Evolutionary conservation across 2,113 vertebrate species (phyloP).

Genomic region (Prochilodus magdalenae): DNA sequence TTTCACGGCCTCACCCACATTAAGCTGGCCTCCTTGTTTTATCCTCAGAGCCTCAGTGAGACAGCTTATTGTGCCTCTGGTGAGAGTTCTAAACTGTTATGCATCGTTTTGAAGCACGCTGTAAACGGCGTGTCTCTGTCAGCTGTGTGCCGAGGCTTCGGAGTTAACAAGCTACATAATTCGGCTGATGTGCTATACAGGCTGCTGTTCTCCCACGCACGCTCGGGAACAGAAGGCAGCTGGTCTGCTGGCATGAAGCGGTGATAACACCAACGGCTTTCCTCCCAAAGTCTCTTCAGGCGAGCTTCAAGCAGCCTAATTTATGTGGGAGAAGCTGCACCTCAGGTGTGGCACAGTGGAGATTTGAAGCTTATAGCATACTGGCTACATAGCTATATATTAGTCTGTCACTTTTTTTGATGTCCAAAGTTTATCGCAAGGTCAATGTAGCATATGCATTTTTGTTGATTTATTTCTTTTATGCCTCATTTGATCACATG

Average conservation of each 20-base stretch:
- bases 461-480: too few species aligned
- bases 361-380: too few species aligned
- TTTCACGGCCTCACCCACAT: not conserved
- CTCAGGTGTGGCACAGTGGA: not conserved
- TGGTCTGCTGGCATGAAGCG: not conserved
- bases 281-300: not conserved
- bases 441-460: not conserved
- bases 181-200: not conserved
- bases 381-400: too few species aligned
- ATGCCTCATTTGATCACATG: too few species aligned
- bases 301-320: not conserved
- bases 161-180: not conserved
- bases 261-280: not conserved
- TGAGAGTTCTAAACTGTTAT: not conserved
- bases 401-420: too few species aligned
- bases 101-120: not conserved
- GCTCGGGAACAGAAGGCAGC: not conserved
- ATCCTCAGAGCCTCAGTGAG: not conserved
- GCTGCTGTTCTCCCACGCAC: not conserved
- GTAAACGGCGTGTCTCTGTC: not conserved
- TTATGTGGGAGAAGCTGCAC: not conserved
- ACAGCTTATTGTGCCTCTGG: not conserved
- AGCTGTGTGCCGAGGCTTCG: not conserved
- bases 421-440: too few species aligned
- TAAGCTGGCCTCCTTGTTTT: not conserved